Conservation (phyloP, 2,797 vertebrate genomes). For the Crenichthys baileyi region DNA sequence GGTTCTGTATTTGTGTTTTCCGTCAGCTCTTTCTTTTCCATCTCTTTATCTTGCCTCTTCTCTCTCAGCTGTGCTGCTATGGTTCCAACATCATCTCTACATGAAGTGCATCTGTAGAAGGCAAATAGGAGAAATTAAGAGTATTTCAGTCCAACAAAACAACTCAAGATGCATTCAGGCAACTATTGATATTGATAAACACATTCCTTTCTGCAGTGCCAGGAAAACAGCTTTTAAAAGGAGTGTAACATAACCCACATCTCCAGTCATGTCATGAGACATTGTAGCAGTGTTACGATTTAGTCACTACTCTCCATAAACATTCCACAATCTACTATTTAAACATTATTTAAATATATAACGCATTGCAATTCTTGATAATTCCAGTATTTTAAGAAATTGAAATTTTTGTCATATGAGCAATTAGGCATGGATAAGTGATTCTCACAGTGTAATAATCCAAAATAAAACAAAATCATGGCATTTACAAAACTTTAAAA, state of each 20-base stretch:
- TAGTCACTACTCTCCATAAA: conserved; percentile 17
- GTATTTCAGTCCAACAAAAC: conserved; percentile 71
- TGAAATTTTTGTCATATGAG: background rate
- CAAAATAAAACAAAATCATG: background rate
- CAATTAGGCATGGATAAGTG: background rate
- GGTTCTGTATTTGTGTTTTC: conserved; percentile 75
- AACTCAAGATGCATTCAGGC: conserved; percentile 64
- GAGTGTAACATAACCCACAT: conserved; percentile 11
- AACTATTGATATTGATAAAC: conserved; percentile 62
- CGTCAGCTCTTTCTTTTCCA: conserved; percentile 60
- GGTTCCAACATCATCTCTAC: conserved; percentile 77
- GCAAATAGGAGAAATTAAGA: conserved; percentile 45
- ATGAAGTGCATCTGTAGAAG: conserved; percentile 86
- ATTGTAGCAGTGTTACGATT: conserved; percentile 8
- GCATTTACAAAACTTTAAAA: background rate
- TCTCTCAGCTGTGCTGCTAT: conserved; percentile 75
- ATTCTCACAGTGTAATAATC: background rate
- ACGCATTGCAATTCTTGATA: conserved; percentile 16
- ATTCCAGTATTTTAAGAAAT: conserved; percentile 4
- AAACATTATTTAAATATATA: background rate
- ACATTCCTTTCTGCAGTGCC: conserved; percentile 51
- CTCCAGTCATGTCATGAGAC: conserved; percentile 36
- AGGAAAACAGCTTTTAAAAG: conserved; percentile 43
- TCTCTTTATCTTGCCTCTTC: conserved; percentile 49
- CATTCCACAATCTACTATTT: conserved; percentile 7